Evolutionary conservation across 2,888 invertebrate species (phyloP), one percentile per base, ranked within the genome.

Genomic region (Aphidius colemani): DNA sequence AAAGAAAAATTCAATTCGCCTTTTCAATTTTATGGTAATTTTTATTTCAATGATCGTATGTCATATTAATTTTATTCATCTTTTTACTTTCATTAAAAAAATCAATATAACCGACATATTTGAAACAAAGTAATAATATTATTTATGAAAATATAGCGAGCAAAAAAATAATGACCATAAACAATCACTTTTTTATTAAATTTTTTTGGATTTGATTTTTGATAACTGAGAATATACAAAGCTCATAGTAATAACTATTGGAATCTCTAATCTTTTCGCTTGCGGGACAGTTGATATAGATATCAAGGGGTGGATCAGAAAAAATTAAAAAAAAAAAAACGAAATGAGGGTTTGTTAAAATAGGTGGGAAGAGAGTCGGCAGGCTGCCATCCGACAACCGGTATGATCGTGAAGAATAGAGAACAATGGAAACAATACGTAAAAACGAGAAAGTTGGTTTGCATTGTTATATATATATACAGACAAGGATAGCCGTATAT

Each of bases 371-470:
- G 53, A 48, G 59, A 64, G 61, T 58, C 65, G 62, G 59, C 59
- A 59, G 55, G 63, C 63, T 67, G 67, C 66, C 63, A 68, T 67
- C 70, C 70, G 69, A 69, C 69, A 69, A 70, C 66, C 67, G 57
- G 71, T 66, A 71, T 71, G 72, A 73, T 73, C 72, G 71, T 69
- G 67, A 73, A 71, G 72, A 71, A 70, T 66, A 69, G 70, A 66
- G 74, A 74, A 74, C 74, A 79, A 79, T 79, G 78, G 78, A 75
- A 75, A 79, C 78, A 78, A 77, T 79, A 77, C 78, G 75, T 75
- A 75, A 75, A 77, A 77, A 79, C 74, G 79, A 77, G 76, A 78
- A 78, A 78, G 76, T 77, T 77, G 78, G 79, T 79, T 77, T 78
- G 78, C 77, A 78, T 78, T 78, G 78, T 78, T 76, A 75, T 73